phyloP scores from a whole-genome alignment of 2,797 vertebrate species.

The Lepus townsendii region DNA sequence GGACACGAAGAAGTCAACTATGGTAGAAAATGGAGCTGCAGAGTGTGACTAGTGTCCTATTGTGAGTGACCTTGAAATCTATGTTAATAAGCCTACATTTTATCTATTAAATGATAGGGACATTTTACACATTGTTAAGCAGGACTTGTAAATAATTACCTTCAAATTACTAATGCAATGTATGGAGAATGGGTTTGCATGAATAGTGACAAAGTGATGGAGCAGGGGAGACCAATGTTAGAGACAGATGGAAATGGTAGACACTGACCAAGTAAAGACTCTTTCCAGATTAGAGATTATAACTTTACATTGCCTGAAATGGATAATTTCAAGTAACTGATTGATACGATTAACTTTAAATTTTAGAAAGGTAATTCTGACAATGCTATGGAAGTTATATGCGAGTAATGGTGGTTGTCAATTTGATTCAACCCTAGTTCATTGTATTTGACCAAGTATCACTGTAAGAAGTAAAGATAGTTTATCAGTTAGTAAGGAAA shows the following conservation, averaged over 20 bases:
- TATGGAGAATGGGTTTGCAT: neutral
- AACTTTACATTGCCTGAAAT: neutral
- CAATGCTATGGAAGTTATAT: neutral
- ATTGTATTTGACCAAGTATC: conserved; percentile 2
- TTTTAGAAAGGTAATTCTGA: neutral
- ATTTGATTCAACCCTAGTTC: neutral
- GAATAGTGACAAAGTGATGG: neutral
- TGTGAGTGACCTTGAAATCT: neutral
- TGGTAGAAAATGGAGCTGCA: neutral
- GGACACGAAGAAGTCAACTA: neutral
- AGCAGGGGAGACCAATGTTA: neutral
- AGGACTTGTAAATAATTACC: neutral
- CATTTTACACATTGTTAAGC: neutral
- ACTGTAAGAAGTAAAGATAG: neutral
- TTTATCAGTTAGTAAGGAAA: neutral
- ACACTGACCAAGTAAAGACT: neutral
- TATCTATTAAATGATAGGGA: neutral
- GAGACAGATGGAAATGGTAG: neutral
- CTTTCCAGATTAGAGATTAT: neutral
- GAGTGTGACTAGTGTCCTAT: neutral
- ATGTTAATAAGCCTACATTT: neutral
- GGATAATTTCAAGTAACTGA: neutral
- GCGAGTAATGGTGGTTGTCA: neutral
- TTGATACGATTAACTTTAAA: conserved; percentile 5
- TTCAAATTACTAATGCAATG: neutral